These are phyloP conservation scores for Enteromius trimaculatus DNA, from an alignment of 2,797 vertebrate species.

Conservation along the genomic window DNA sequence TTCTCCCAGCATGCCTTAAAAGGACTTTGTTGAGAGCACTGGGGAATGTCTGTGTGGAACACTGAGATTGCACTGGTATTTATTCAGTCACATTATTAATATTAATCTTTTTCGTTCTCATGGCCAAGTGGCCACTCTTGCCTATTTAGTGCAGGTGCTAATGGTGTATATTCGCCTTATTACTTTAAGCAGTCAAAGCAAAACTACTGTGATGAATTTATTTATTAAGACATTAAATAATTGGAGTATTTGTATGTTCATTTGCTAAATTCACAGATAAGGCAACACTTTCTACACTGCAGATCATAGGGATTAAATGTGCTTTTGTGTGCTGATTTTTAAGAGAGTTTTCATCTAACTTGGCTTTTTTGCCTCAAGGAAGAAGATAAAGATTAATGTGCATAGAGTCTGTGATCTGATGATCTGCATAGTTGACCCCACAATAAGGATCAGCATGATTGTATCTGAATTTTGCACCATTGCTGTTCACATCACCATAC, in stretches of 20 bases:
- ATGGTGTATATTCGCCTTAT: background rate
- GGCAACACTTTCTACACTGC: background rate
- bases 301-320: background rate
- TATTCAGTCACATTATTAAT: slow-evolving; percentile 18
- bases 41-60: slow-evolving; percentile 36
- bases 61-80: slow-evolving; percentile 30
- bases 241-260: background rate
- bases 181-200: background rate
- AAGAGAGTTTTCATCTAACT: background rate
- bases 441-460: background rate
- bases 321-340: background rate
- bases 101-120: slow-evolving; percentile 11
- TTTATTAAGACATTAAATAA: background rate
- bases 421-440: background rate
- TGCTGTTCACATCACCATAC: background rate
- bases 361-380: background rate
- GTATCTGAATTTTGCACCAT: background rate
- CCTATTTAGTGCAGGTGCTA: slow-evolving; percentile 26
- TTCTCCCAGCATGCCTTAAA: slow-evolving; percentile 77
- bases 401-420: background rate
- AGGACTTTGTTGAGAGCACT: slow-evolving; percentile 58
- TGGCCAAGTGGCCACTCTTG: background rate
- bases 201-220: background rate
- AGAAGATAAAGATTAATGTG: background rate
- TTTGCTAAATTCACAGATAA: background rate